These are phyloP conservation scores for Atta colombica DNA, from an alignment of 1,140 invertebrate species.

Conservation along the genomic window DNA sequence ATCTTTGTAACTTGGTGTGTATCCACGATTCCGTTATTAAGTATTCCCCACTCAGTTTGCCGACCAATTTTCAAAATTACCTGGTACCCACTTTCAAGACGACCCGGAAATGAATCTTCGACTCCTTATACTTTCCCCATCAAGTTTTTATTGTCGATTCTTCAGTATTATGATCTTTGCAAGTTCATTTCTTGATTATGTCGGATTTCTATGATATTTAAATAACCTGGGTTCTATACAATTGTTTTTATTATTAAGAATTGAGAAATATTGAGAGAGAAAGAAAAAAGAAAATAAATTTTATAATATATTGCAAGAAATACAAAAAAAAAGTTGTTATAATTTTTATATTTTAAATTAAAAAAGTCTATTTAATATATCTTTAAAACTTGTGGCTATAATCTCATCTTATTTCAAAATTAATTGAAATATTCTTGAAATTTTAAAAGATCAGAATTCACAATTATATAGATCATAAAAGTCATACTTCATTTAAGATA, in stretches of 20 bases:
- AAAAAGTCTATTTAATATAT: not conserved
- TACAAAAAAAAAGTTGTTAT: not conserved
- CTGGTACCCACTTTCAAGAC: conserved; percentile 4
- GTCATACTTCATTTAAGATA: not conserved
- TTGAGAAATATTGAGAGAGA: not conserved
- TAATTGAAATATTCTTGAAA: not conserved
- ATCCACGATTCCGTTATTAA: conserved; percentile 44
- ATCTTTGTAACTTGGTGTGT: conserved; percentile 34
- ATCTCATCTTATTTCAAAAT: not conserved
- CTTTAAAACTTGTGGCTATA: not conserved
- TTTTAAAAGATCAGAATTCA: conserved; percentile 6
- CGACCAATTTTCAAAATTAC: conserved; percentile 54
- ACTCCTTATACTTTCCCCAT: conserved; percentile 7
- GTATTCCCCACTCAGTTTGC: conserved; percentile 28
- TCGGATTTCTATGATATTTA: conserved; percentile 1
- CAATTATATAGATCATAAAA: not conserved
- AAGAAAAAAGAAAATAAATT: not conserved
- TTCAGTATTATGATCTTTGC: not conserved
- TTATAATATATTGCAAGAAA: not conserved
- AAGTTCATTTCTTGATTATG: not conserved
- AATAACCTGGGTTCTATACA: not conserved
- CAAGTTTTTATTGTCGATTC: not conserved
- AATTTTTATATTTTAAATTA: not conserved
- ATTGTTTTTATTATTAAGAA: conserved; percentile 4
- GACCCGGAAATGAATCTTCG: conserved; percentile 21